Evolutionary conservation across 2,797 vertebrate species (phyloP).

Genomic region (Acanthis flammea): DNA sequence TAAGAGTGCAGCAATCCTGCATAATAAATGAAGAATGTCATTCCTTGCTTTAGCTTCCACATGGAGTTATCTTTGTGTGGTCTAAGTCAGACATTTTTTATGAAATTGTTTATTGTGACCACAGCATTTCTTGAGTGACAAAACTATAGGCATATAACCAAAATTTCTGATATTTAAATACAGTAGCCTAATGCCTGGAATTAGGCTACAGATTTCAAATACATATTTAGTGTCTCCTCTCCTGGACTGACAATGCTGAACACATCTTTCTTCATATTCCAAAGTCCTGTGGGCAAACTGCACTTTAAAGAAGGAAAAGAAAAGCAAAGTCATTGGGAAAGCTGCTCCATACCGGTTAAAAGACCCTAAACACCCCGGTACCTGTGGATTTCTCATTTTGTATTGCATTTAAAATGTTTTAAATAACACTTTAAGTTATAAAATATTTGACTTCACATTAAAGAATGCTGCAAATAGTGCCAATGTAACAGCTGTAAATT

Average conservation of each 20-base stretch:
- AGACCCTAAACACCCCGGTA: neutral
- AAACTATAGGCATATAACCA: neutral
- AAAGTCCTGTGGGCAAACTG: neutral
- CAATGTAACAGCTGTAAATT: neutral
- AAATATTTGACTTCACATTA: neutral
- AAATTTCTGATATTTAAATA: neutral
- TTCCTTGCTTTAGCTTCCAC: neutral
- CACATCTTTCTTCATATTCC: neutral
- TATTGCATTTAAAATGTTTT: neutral
- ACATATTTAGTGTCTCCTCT: neutral
- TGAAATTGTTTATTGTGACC: neutral
- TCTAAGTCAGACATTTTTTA: neutral
- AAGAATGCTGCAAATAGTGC: neutral
- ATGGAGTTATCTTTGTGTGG: neutral
- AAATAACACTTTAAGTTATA: constrained; percentile 36
- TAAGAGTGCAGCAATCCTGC: neutral
- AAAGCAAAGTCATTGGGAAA: neutral
- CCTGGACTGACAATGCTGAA: neutral
- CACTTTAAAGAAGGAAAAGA: neutral
- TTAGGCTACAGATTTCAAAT: neutral
- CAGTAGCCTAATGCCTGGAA: neutral
- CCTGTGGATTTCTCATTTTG: neutral
- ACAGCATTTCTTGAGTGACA: neutral
- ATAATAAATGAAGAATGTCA: neutral
- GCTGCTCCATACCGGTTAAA: neutral